Evolutionary conservation across 2,113 vertebrate genomes (phyloP), one percentile per base, ranked within the genome.

Genomic region (Oophaga pumilio): DNA sequence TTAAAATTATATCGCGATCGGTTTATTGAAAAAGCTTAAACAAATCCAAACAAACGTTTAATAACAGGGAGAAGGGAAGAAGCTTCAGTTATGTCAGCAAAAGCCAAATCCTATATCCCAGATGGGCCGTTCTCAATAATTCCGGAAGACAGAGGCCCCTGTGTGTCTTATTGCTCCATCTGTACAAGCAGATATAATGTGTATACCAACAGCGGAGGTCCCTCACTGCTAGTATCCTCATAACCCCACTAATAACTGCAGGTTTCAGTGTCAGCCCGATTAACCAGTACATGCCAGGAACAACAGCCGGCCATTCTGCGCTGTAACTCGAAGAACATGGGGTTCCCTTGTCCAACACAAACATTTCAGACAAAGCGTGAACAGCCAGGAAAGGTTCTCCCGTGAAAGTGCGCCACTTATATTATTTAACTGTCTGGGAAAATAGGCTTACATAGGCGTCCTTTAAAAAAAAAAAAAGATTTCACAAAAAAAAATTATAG

Each of bases 171-270:
- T 69, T 59, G 22, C 15, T 73, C 15, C 79, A 87, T 87, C 68
- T 87, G 78, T 59, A 64, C 68, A 57, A 81, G 33, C 59, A 87
- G 86, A 69, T 74, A 17, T 59, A 79, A 64, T 62, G 53, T 82
- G 79, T 82, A 56, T 87, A 74, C 78, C 86, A 74, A 82, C 77
- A 87, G 79, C 56, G 59, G 22, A 43, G 66, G 10, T 74, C 68
- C 80, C 69, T 76, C 7, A 50, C 60, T 50, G 60, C 26, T 66
- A 50, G 62, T 82, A 64, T 66, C 60, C 15, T 10, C 80, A n/a
- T 50, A n/a, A 12, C 20, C 28, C 62, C 20, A 11, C 80, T 66
- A 20, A 64, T 33, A 66, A n/a, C 80, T 33, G 60, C 80, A 82
- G 7, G 33, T 4, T 60, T 81, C 57, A 17, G 57, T 62, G 78